phyloP scores from a whole-genome alignment of 2,113 vertebrate species.

The Cynocephalus volans region DNA sequence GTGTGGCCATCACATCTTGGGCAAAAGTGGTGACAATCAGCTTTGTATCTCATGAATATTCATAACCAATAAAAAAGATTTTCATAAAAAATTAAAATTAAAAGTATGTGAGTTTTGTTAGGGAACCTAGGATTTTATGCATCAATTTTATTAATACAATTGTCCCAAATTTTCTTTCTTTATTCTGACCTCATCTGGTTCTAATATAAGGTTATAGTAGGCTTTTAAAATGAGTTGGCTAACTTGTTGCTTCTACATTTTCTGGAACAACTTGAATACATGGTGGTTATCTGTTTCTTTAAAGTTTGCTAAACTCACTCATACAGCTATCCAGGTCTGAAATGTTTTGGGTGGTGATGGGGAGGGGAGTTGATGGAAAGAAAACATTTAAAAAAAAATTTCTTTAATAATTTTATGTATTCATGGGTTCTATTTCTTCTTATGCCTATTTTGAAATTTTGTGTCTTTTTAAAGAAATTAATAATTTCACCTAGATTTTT shows the following conservation, averaged over 20 bases:
- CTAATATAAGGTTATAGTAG: neutral
- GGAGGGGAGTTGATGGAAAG: neutral
- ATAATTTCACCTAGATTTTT: neutral
- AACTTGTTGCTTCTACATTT: constrained; percentile 41
- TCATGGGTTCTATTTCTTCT: constrained; percentile 12
- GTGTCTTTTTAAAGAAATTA: neutral
- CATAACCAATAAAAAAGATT: no score
- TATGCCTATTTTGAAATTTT: constrained; percentile 43
- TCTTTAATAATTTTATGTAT: neutral
- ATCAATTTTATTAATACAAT: constrained; percentile 22
- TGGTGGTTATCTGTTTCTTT: neutral
- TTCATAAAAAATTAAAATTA: no score
- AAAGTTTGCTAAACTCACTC: neutral
- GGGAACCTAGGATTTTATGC: constrained; percentile 9
- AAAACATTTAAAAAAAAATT: neutral
- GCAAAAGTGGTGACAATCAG: no score
- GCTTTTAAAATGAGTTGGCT: neutral
- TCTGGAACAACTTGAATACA: neutral
- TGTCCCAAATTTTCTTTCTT: neutral
- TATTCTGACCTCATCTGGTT: neutral
- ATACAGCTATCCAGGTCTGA: neutral
- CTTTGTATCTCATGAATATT: no score
- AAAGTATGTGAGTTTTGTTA: constrained; percentile 34
- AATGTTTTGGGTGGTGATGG: neutral
- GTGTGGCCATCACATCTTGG: no score